phyloP scores from a whole-genome alignment of 2,113 vertebrate genomes.

The Laticauda laticaudata region DNA sequence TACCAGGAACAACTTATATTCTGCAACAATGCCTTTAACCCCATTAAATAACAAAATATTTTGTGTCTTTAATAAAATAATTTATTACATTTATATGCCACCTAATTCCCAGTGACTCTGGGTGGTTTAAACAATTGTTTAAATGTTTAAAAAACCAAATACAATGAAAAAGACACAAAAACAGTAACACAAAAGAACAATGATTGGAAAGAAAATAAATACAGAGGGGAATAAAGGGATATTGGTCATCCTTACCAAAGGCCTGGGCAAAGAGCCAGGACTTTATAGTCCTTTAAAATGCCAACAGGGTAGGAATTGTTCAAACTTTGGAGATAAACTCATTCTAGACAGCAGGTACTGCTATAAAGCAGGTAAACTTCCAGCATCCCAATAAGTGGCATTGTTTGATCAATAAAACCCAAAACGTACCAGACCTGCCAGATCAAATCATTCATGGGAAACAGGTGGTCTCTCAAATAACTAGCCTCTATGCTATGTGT shows the following conservation, averaged over 20 bases:
- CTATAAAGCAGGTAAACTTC: not conserved
- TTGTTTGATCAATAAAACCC: not conserved
- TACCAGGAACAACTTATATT: not conserved
- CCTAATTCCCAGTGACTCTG: not conserved
- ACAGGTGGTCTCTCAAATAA: not conserved
- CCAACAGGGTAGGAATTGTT: not conserved
- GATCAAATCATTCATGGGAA: not conserved
- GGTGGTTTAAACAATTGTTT: not conserved
- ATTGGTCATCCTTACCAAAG: not conserved
- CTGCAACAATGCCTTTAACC: not conserved
- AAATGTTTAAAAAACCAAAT: not conserved
- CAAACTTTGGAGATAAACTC: not conserved
- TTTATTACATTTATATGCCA: not conserved
- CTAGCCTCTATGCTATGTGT: not conserved
- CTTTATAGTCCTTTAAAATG: not conserved
- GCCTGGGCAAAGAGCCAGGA: not conserved
- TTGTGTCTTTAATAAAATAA: not conserved
- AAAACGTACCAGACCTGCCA: not conserved
- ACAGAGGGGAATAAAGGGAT: not conserved
- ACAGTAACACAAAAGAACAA: slow-evolving; percentile 46
- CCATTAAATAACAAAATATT: not conserved
- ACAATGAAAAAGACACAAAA: slow-evolving; percentile 23
- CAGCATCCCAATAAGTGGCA: not conserved
- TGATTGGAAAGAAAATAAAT: not conserved
- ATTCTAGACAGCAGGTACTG: not conserved